A percentile compares a stretch with the other conserved stretches of the same genome.
Evolutionary conservation across 2,797 vertebrate genomes (phyloP).

Genomic region (Pyrocephalus nanus): DNA sequence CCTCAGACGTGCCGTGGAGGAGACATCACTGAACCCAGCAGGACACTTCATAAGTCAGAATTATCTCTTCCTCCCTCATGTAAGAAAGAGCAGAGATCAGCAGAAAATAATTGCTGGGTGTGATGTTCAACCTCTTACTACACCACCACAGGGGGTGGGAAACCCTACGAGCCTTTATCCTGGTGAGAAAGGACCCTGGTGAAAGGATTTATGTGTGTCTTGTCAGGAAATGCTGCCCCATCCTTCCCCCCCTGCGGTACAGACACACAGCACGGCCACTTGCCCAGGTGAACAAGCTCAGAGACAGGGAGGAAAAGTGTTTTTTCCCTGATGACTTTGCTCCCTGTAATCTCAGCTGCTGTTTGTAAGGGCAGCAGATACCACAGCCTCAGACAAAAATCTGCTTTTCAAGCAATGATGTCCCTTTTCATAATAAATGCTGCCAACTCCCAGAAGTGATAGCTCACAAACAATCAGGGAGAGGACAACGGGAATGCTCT

Average conservation of each 20-base stretch:
- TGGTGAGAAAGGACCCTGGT: not conserved
- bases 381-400: slow-evolving; percentile 22
- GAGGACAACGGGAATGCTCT: slow-evolving; percentile 34
- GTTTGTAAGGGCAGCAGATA: not conserved
- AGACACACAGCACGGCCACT: not conserved
- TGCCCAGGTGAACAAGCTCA: not conserved
- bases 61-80: not conserved
- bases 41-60: not conserved
- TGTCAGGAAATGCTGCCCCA: not conserved
- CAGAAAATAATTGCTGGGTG: not conserved
- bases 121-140: not conserved
- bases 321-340: not conserved
- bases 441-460: slow-evolving; percentile 53
- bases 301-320: not conserved
- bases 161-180: not conserved
- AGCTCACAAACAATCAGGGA: slow-evolving; percentile 48
- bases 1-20: not conserved
- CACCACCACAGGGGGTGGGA: not conserved
- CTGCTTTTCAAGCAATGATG: slow-evolving; percentile 14
- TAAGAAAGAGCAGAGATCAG: not conserved
- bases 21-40: not conserved
- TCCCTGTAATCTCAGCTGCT: not conserved
- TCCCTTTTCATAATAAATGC: slow-evolving; percentile 48
- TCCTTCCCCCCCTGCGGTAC: not conserved
- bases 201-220: not conserved